phyloP scores from a whole-genome alignment of 2,888 invertebrate species.

The Coleophora flavipennella region DNA sequence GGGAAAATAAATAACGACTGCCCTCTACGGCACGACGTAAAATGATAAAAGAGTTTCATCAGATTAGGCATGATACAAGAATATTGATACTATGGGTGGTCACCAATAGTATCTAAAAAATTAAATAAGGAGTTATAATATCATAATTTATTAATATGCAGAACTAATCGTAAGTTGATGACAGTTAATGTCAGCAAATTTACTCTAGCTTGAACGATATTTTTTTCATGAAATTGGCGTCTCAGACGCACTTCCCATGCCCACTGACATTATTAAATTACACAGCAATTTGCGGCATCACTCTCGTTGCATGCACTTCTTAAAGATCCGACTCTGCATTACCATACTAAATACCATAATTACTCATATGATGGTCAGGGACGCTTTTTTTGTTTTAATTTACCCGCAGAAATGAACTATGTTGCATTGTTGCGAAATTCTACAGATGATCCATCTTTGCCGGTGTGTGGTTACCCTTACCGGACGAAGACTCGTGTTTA shows the following conservation, averaged over 20 bases:
- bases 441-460: constrained; percentile 5
- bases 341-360: constrained; percentile 35
- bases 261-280: constrained; percentile 31
- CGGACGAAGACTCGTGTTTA: constrained; percentile 26
- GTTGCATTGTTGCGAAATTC: not conserved
- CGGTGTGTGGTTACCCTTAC: constrained; percentile 20
- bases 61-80: no score
- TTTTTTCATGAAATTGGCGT: constrained; percentile 20
- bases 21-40: constrained; percentile 1
- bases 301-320: constrained; percentile 22
- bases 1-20: not conserved
- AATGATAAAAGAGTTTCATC: not conserved
- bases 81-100: no score
- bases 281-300: constrained; percentile 25
- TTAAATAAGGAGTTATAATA: not conserved
- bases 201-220: constrained; percentile 8
- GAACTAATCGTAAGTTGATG: constrained; percentile 11
- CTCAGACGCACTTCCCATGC: constrained; percentile 17
- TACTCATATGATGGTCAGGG: constrained; percentile 27
- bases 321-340: constrained; percentile 26
- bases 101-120: no score
- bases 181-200: constrained; percentile 26
- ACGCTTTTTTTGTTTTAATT: constrained; percentile 21
- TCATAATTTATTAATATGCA: constrained; percentile 16
- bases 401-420: constrained; percentile 17